Percentiles rank a stretch among this genome's conserved stretches.
phyloP scores from a whole-genome alignment of 2,797 vertebrate species.

The Gymnopithys bicolor region DNA sequence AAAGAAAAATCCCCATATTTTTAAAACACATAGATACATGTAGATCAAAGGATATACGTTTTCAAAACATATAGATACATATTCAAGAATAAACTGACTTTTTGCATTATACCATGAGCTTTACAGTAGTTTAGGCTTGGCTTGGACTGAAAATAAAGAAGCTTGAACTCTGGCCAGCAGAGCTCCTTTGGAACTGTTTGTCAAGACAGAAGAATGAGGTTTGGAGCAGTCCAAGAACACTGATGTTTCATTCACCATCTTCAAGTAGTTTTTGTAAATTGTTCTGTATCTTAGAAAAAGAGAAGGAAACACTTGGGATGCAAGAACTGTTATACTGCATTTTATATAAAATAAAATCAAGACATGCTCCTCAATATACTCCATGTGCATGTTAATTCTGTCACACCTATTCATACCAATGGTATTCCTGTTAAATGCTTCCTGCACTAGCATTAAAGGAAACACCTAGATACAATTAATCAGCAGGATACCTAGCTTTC shows the following conservation, averaged over 20 bases:
- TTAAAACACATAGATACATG: not conserved
- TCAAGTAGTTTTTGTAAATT: slow-evolving; percentile 81
- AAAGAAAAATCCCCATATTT: slow-evolving; percentile 48
- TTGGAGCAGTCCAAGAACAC: not conserved
- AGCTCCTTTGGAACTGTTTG: slow-evolving; percentile 45
- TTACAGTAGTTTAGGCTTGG: slow-evolving; percentile 13
- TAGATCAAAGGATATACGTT: slow-evolving; percentile 14
- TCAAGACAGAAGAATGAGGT: slow-evolving; percentile 42
- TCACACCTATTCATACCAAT: not conserved
- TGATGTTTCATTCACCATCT: slow-evolving; percentile 71
- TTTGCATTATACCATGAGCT: slow-evolving; percentile 30
- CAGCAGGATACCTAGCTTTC: not conserved
- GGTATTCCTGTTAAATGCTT: not conserved
- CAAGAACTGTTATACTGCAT: not conserved
- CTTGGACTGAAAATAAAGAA: slow-evolving; percentile 21
- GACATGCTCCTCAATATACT: not conserved
- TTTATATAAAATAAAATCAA: not conserved
- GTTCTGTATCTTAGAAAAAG: slow-evolving; percentile 78
- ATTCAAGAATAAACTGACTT: slow-evolving; percentile 45
- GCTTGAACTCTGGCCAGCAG: slow-evolving; percentile 74
- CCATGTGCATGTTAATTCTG: not conserved
- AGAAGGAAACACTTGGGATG: not conserved
- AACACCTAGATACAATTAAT: not conserved
- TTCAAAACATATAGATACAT: not conserved
- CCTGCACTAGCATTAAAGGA: not conserved